phyloP scores from a whole-genome alignment of 2,797 vertebrate genomes.

The Gouania willdenowi region DNA sequence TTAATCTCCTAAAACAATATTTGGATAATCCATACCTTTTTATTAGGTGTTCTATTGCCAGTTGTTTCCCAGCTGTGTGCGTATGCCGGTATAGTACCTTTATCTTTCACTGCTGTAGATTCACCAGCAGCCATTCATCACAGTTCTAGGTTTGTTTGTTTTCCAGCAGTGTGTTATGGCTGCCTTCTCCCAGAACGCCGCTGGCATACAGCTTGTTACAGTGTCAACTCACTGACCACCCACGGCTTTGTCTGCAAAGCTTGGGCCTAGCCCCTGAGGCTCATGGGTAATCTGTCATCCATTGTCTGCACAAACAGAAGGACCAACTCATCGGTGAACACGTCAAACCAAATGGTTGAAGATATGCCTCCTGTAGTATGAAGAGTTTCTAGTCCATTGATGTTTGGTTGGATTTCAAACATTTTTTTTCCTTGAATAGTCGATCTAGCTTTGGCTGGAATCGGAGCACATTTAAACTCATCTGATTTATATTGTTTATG shows the following conservation, averaged over 20 bases:
- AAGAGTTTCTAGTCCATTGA: too few relatives aligned
- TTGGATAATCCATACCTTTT: neutral
- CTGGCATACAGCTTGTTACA: conserved; percentile 33
- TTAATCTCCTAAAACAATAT: neutral
- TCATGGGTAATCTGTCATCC: conserved; percentile 38
- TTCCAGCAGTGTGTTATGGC: conserved; percentile 14
- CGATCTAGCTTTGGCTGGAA: too few relatives aligned
- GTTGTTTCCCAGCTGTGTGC: neutral
- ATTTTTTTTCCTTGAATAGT: too few relatives aligned
- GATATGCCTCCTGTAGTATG: too few relatives aligned
- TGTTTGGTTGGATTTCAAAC: too few relatives aligned
- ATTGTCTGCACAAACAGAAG: conserved; percentile 2
- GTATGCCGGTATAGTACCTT: neutral
- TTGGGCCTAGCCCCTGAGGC: conserved; percentile 24
- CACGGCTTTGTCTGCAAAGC: conserved; percentile 13
- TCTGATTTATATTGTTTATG: too few relatives aligned
- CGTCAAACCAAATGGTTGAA: too few relatives aligned
- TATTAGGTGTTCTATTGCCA: neutral
- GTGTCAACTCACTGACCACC: conserved; percentile 29
- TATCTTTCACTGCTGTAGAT: neutral
- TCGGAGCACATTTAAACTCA: too few relatives aligned
- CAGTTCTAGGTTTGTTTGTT: neutral
- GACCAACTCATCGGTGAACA: neutral
- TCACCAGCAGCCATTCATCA: conserved; percentile 16
- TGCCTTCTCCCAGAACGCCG: conserved; percentile 23